phyloP scores from a whole-genome alignment of 2,797 vertebrate species.

The Gephyroberyx darwinii region DNA sequence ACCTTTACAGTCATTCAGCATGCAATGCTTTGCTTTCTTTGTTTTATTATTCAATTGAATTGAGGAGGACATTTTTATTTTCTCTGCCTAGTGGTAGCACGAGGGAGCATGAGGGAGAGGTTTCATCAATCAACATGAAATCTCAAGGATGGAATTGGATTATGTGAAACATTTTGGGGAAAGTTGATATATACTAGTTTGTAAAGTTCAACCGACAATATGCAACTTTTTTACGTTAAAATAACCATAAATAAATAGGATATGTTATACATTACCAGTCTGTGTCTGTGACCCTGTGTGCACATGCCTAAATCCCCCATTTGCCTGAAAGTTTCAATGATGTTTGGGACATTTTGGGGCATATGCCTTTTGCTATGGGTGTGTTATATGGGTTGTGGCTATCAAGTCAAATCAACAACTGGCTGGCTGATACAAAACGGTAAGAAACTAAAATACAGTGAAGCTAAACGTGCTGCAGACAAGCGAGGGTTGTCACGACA shows the following conservation, averaged over 20 bases:
- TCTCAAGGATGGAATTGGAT: constrained; percentile 13
- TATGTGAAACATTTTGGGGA: not conserved
- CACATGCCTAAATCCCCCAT: not conserved
- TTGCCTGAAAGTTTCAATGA: constrained; percentile 6
- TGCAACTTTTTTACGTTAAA: too few relatives aligned
- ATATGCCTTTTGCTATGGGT: too few relatives aligned
- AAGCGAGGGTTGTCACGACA: too few relatives aligned
- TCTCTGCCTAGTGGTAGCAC: too few relatives aligned
- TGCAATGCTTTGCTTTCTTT: too few relatives aligned
- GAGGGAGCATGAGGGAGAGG: too few relatives aligned
- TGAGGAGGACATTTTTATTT: too few relatives aligned
- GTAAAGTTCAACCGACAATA: too few relatives aligned
- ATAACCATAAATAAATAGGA: too few relatives aligned
- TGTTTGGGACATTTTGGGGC: not conserved
- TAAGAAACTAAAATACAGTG: not conserved
- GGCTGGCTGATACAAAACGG: not conserved
- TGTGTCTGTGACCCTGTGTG: not conserved
- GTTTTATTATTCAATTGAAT: too few relatives aligned
- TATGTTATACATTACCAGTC: not conserved
- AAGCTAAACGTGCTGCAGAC: not conserved
- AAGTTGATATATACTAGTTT: not conserved
- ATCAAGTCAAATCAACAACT: constrained; percentile 11
- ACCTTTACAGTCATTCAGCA: too few relatives aligned
- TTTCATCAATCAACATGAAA: not conserved
- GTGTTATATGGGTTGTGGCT: too few relatives aligned